Base-by-base conservation (phyloP, 2,113 vertebrate species). In the Tupaia chinensis region DNA sequence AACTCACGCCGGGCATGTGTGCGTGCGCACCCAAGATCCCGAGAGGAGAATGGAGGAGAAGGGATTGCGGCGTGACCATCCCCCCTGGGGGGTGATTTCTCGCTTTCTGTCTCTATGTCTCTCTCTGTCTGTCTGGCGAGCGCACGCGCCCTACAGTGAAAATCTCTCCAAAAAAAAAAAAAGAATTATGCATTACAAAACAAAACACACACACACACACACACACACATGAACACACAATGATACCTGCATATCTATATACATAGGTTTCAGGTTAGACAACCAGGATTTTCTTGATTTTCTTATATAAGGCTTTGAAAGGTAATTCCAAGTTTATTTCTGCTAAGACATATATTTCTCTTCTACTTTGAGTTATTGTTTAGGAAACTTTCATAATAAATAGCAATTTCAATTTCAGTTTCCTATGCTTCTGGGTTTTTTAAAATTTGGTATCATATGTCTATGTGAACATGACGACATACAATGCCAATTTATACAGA, bases 361-460 rank as follows among this genome's bases (percentile, higher is more conserved):
- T 96, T 82, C 32, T 78, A 63, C 32, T 80, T 90, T 73, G 44
- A 9, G 25, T 66, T 84, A 85, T 53, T 83, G 53, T 89, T 4
- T 83, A 86, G 53, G 10, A 90, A 96, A 70, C 3, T 63, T 80
- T 91, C 60, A n/a, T 19, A 85, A 14, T 81, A 54, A 27, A 25
- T 78, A 82, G 5, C 34, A 73, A 87, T 89, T 95, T 77, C 29
- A 89, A 7, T 68, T 32, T 78, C 0, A 2, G 3, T 80, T 95
- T 83, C 14, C 32, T 86, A 53, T 86, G 29, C 32, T 53, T 61
- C 11, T 90, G 53, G 22, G 13, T 56, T 94, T 95, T 82, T 80
- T 94, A 82, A 88, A 82, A 80, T 96, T 93, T 86, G 20, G 44
- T 84, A 82, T 79, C 53, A 14, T 68, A 20, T 54, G 9, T 25